Evolutionary conservation across 2,888 invertebrate genomes (phyloP).

Genomic region (Phortica magna): DNA sequence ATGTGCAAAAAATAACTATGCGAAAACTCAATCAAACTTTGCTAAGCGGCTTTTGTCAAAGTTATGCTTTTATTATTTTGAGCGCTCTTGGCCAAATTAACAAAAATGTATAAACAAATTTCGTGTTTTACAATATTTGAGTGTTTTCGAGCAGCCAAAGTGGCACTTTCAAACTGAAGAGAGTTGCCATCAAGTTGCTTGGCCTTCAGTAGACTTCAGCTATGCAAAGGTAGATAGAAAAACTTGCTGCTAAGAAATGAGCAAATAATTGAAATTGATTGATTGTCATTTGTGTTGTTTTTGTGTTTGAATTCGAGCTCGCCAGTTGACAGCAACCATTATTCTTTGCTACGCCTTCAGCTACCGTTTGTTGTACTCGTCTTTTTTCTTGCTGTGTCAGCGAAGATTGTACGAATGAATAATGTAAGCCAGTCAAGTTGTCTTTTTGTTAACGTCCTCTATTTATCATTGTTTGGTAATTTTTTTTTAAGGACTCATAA

Average conservation of each 20-base stretch:
- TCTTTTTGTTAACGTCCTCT: not conserved
- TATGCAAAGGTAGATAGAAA: constrained; percentile 32
- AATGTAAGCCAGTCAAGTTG: constrained; percentile 19
- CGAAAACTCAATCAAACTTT: constrained; percentile 55
- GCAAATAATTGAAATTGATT: constrained; percentile 63
- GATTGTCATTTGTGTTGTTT: constrained; percentile 49
- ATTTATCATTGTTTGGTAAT: constrained; percentile 5
- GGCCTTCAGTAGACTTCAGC: not conserved
- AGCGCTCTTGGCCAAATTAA: not conserved
- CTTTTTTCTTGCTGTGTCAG: not conserved
- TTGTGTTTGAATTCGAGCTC: not conserved
- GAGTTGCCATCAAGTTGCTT: not conserved
- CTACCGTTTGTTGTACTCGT: not conserved
- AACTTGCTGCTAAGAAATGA: constrained; percentile 48
- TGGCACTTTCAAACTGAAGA: not conserved
- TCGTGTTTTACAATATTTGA: constrained; percentile 4
- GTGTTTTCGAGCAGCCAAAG: not conserved
- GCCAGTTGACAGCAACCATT: constrained; percentile 47
- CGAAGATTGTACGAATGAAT: constrained; percentile 38
- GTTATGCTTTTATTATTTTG: not conserved
- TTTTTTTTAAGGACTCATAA: not conserved
- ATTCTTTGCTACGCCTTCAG: constrained; percentile 22
- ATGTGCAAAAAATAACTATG: not conserved
- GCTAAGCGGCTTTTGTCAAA: constrained; percentile 39
- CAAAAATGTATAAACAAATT: constrained; percentile 30